A percentile compares a stretch with the other conserved stretches of the same genome.
Evolutionary conservation across 2,113 vertebrate genomes (phyloP).

Genomic region (Calypte anna): DNA sequence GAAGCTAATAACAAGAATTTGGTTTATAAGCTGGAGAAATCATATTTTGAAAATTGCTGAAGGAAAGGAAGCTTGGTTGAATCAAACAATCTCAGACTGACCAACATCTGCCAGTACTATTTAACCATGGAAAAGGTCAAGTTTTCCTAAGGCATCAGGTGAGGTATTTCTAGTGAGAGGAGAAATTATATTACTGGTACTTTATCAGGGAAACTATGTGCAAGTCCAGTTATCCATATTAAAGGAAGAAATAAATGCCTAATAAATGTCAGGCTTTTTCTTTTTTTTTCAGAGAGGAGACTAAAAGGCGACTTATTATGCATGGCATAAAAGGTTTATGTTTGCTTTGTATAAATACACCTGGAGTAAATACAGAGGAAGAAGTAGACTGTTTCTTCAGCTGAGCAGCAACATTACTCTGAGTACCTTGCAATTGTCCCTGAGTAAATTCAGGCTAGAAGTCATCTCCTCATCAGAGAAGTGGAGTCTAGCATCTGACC

Average conservation of each 20-base stretch:
- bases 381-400: neutral
- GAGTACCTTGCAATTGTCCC: accelerated
- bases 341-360: neutral
- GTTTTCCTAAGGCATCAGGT: neutral
- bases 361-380: neutral
- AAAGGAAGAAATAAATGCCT: neutral
- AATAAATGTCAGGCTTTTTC: neutral
- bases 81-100: neutral
- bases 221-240: neutral
- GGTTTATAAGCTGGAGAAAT: neutral
- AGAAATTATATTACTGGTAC: neutral
- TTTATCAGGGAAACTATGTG: neutral
- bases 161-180: neutral
- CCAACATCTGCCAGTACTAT: neutral
- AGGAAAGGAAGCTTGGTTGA: neutral
- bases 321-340: neutral
- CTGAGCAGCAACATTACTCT: accelerated
- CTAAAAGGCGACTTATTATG: neutral
- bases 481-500: neutral
- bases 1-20: neutral
- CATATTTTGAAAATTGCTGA: neutral
- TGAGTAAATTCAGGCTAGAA: neutral
- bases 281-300: neutral
- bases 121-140: neutral
- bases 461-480: neutral